Evolutionary conservation across 1,140 invertebrate genomes (phyloP).

Genomic region (Papilio dardanus): DNA sequence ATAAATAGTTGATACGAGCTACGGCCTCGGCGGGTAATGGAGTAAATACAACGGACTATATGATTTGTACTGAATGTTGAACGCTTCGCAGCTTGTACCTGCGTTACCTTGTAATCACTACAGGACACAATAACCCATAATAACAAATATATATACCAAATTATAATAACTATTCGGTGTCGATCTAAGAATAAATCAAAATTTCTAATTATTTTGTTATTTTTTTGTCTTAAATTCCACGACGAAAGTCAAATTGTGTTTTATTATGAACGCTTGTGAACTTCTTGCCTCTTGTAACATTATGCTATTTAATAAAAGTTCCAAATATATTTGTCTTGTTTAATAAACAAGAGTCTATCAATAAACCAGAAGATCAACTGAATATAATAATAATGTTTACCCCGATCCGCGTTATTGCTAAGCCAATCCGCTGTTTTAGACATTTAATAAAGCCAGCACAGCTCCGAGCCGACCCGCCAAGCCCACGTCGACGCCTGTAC

Average conservation of each 20-base stretch:
- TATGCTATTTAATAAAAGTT: too few relatives aligned
- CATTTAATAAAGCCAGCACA: conserved; percentile 54
- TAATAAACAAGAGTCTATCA: too few relatives aligned
- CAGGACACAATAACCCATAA: background rate
- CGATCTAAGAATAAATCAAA: background rate
- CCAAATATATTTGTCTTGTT: too few relatives aligned
- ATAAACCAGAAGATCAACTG: background rate
- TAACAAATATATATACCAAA: background rate
- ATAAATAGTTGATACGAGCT: conserved; percentile 81
- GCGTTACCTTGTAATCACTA: background rate
- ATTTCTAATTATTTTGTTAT: background rate
- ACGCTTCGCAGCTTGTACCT: conserved; percentile 40
- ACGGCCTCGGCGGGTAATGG: conserved; percentile 73
- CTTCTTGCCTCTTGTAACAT: too few relatives aligned
- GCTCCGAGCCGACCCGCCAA: conserved; percentile 46
- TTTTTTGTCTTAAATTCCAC: too few relatives aligned
- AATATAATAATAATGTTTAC: conserved; percentile 21
- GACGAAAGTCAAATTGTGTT: too few relatives aligned
- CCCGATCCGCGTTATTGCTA: conserved; percentile 32
- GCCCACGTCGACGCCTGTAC: conserved; percentile 57
- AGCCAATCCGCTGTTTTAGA: conserved; percentile 56
- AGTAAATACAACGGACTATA: conserved; percentile 73
- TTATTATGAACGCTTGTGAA: too few relatives aligned
- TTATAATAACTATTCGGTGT: too few relatives aligned
- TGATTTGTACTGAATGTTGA: conserved; percentile 65